Conservation (phyloP, 2,797 vertebrate genomes). For the Hydrocynus forskahlii region DNA sequence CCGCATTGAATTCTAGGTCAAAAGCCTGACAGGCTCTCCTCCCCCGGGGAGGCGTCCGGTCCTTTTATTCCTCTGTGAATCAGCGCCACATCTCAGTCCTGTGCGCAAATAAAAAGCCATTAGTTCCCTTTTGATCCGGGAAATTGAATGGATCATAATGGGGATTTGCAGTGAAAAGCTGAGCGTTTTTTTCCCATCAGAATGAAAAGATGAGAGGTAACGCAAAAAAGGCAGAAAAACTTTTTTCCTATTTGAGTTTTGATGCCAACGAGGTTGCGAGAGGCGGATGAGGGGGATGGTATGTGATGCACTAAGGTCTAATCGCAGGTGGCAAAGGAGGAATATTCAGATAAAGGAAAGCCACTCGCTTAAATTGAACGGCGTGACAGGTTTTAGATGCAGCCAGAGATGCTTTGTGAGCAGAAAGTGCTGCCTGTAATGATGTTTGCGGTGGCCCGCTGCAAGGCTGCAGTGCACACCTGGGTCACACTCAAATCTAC, state of each 20-base stretch:
- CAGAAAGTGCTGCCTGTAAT: conserved; percentile 40
- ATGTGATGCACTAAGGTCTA: conserved; percentile 41
- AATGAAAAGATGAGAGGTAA: conserved; percentile 43
- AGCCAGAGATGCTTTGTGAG: conserved; percentile 10
- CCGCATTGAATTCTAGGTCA: conserved; percentile 42
- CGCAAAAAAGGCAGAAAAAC: background rate
- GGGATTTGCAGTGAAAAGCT: conserved; percentile 37
- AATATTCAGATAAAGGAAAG: conserved; percentile 25
- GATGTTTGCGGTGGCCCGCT: conserved; percentile 39
- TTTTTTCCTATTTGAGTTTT: conserved; percentile 45
- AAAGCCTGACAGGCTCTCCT: conserved; percentile 33
- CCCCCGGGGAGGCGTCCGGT: conserved; percentile 16
- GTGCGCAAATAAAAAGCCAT: conserved; percentile 55
- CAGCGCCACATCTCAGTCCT: conserved; percentile 38
- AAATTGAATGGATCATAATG: conserved; percentile 52
- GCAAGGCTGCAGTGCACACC: conserved; percentile 30
- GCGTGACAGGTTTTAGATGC: conserved; percentile 31
- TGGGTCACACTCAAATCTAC: conserved; percentile 37
- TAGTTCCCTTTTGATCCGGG: conserved; percentile 50
- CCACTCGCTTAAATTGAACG: conserved; percentile 35
- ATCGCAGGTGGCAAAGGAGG: conserved; percentile 43
- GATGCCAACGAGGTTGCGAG: conserved; percentile 10
- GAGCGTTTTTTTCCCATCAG: conserved; percentile 17
- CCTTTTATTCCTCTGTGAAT: conserved; percentile 39
- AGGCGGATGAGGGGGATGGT: background rate